Evolutionary conservation across 2,113 vertebrate species (phyloP), one percentile per base, ranked within the genome.

Genomic region (cattle (Bos taurus)): DNA sequence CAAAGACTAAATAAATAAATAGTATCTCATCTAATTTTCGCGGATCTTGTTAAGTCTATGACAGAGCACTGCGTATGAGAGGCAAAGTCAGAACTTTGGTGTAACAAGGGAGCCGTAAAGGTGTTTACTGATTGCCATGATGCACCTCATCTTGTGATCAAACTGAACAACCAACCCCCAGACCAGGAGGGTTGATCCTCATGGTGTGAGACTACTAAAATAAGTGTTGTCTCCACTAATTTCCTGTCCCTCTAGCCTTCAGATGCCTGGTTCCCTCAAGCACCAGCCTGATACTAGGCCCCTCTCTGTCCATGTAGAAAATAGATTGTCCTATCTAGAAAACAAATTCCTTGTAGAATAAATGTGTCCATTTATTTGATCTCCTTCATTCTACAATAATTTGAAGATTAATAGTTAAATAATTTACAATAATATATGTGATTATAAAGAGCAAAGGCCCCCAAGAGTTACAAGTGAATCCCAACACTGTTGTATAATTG

Each of bases 331-430:
- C 43, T 33, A 86, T 26, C 46, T 71, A 89, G 28, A 91, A 97
- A 98, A 94, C 16, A 62, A 95, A 87, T 28, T 74, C 46, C 36
- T 94, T 71, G 4, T 90, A 92, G 71, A 67, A 88, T 40, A 97
- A 95, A 83, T 71, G 1, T 28, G 15, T 54, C 6, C 6, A 87
- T 46, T n/a, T 64, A 64, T 40, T 95, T 80, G 9, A 57, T 52
- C 16, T 81, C 30, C 6, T 19, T 90, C n/a, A 71, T 62, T 91
- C 43, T 89, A 40, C 3, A 71, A 48, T 85, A 60, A 82, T 36
- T 21, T 64, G 23, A 57, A 90, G 36, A 94, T 88, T 36, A 85
- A 83, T 25, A 83, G 48, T 25, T 95, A 89, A 92, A 56, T 6
- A 71, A 96, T 60, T 94, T 30, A 60, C 21, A 90, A 40, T 5